A percentile compares a stretch with the other conserved stretches of the same genome.
phyloP scores from a whole-genome alignment of 2,113 vertebrate genomes.

The Chroicocephalus ridibundus region DNA sequence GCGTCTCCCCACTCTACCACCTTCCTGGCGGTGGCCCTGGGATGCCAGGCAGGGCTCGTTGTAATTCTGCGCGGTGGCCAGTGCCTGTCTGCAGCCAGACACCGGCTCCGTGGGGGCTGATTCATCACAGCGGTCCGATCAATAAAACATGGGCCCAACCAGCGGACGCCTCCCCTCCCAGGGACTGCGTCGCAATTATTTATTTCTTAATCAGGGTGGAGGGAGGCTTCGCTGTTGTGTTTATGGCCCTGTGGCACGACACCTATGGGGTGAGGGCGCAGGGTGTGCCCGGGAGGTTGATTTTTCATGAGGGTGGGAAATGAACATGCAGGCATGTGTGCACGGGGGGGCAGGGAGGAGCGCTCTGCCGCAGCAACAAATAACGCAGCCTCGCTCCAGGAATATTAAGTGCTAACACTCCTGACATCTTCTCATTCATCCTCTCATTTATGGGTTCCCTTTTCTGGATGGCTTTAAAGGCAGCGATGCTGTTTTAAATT shows the following conservation, averaged over 20 bases:
- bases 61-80: neutral
- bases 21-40: neutral
- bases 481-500: conserved; percentile 13
- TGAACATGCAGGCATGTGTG: fast-evolving
- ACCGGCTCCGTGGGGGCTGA: neutral
- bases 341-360: neutral
- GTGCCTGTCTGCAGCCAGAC: conserved; percentile 29
- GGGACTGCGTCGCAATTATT: neutral
- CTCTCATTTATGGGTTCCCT: neutral
- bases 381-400: neutral
- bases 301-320: neutral
- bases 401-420: conserved; percentile 10
- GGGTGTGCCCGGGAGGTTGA: neutral
- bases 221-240: neutral
- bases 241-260: neutral
- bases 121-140: conserved; percentile 38
- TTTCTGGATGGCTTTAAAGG: neutral
- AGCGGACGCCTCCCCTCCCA: neutral
- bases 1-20: fast-evolving
- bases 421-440: conserved; percentile 50
- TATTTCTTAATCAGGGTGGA: neutral
- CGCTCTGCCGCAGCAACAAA: neutral
- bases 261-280: neutral
- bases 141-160: conserved; percentile 51
- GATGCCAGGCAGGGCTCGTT: neutral